Percentiles rank a stretch among this genome's conserved stretches.
Evolutionary conservation across 2,113 vertebrate species (phyloP).

Genomic region (Chaetodon auriga): DNA sequence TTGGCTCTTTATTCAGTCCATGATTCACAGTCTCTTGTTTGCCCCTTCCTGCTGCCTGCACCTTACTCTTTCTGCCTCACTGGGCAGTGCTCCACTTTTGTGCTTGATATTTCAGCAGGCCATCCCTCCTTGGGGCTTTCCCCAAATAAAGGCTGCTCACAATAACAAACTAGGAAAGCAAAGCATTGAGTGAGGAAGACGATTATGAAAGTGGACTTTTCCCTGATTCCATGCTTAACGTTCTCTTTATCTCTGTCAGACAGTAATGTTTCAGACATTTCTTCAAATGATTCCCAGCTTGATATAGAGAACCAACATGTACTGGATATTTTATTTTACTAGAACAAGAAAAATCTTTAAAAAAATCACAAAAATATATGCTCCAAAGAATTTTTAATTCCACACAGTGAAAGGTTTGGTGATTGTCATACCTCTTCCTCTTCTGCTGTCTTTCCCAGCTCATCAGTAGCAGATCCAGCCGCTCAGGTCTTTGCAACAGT

Average conservation of each 20-base stretch:
- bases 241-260: background rate
- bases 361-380: background rate
- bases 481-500: slow-evolving; percentile 84
- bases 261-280: background rate
- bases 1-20: slow-evolving; percentile 20
- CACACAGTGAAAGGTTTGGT: background rate
- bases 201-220: slow-evolving; percentile 22
- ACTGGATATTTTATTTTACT: background rate
- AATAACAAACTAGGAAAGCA: slow-evolving; percentile 31
- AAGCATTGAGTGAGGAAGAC: slow-evolving; percentile 30
- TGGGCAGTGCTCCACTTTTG: slow-evolving; percentile 42
- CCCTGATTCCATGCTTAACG: background rate
- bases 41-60: slow-evolving; percentile 6
- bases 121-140: slow-evolving; percentile 33
- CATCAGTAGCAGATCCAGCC: slow-evolving; percentile 82
- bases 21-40: background rate
- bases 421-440: background rate
- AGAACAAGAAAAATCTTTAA: background rate
- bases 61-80: slow-evolving; percentile 39
- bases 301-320: background rate
- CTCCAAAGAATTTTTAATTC: background rate
- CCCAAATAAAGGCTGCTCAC: slow-evolving; percentile 35
- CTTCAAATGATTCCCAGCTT: background rate
- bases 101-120: slow-evolving; percentile 35
- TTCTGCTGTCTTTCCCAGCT: slow-evolving; percentile 74